Evolutionary conservation across 2,888 invertebrate species (phyloP), one percentile per base, ranked within the genome.

Genomic region (Asteroscopus sphinx): DNA sequence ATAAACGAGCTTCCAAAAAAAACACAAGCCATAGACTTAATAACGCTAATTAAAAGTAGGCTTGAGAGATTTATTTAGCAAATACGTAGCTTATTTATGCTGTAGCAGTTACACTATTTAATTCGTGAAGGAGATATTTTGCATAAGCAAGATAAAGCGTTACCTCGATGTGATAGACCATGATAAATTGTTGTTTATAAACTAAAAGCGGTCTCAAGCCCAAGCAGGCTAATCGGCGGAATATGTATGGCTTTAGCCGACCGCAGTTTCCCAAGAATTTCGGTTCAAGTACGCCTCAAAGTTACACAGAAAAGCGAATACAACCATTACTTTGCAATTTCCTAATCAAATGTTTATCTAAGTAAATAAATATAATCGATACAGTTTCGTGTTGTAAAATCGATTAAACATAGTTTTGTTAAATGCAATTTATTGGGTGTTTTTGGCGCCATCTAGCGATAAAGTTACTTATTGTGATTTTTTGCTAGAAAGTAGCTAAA

Each of bases 281-380:
- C 21, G n/a, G 37, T 30, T 25, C 15, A 36, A 12, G 12, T 5
- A 9, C 39, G 7, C 9, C 12, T n/a, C 11, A 28, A 6, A 33
- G 12, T 6, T 17, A 28, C 17, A n/a, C 5, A 15, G 17, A n/a
- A 2, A 15, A n/a, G 8, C 36, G 21, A 17, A 41, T 13, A 52
- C 36, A 17, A 30, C 13, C 6, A 16, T 69, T 60, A 41, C 35
- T 37, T 40, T n/a, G 17, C 35, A 44, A 58, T 66, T 58, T 58
- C 47, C 25, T 40, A 71, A 66, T 58, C 32, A 11, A 64, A 48
- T 40, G 25, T 47, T 58, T 71, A 67, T 67, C 68, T 33, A 28
- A 13, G 15, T 44, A 47, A 58, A 64, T 60, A 67, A 51, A 58
- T 69, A 57, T 68, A 64, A 68, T 64, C 32, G 57, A 69, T 41